phyloP scores from a whole-genome alignment of 2,797 vertebrate species.

The Tympanoctomys barrerae region DNA sequence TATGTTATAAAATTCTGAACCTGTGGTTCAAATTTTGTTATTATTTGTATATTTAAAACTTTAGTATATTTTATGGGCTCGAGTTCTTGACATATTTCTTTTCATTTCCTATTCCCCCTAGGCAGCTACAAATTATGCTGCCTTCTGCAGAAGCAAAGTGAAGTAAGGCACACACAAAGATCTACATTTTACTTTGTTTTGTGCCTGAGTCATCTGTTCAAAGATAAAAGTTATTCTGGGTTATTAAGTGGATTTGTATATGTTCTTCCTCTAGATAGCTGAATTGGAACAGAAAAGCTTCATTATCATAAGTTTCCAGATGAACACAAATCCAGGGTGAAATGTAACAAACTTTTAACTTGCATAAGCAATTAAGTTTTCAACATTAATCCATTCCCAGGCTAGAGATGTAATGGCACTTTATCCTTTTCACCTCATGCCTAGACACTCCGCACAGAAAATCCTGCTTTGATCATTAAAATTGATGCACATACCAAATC shows the following conservation, averaged over 20 bases:
- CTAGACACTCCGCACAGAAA: constrained; percentile 56
- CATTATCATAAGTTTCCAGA: constrained; percentile 63
- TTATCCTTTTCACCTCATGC: constrained; percentile 74
- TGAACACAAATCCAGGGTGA: constrained; percentile 68
- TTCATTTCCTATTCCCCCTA: constrained; percentile 37
- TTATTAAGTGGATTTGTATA: constrained; percentile 65
- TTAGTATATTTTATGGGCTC: background rate
- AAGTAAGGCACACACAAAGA: background rate
- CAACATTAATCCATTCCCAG: constrained; percentile 62
- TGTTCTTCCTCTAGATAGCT: constrained; percentile 52
- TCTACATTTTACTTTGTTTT: background rate
- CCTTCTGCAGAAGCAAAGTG: constrained; percentile 19
- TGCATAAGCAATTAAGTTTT: constrained; percentile 74
- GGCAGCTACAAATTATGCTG: background rate
- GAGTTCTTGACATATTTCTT: background rate
- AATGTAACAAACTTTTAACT: constrained; percentile 70
- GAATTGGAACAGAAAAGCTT: constrained; percentile 52
- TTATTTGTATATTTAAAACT: constrained; percentile 15
- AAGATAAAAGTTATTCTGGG: constrained; percentile 55
- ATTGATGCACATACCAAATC: constrained; percentile 56
- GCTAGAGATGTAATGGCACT: constrained; percentile 59
- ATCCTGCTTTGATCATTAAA: constrained; percentile 77
- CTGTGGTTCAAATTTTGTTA: background rate
- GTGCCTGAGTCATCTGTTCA: constrained; percentile 55
- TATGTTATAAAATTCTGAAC: background rate